Evolutionary conservation across 2,888 invertebrate species (phyloP), one percentile per base, ranked within the genome.

Genomic region (Drosophila hamatofila): DNA sequence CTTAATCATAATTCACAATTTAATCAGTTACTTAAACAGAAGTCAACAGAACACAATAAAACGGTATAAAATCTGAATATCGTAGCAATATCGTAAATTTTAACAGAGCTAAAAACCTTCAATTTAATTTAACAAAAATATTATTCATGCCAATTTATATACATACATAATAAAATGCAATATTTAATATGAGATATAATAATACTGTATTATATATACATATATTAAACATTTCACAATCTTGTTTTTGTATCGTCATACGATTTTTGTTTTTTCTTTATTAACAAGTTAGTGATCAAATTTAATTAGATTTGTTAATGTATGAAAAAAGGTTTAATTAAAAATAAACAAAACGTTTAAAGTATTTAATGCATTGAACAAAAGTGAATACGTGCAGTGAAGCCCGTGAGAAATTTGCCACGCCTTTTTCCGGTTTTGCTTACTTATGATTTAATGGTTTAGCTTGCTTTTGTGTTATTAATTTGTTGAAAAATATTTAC

Each of bases 181-280:
- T 14, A 6, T 3, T 49, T 7, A 18, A 30, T 30, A 18, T 14
- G 7, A 21, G 14, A 2, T 35, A 35, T 35, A 16, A 23, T 12
- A 33, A 33, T 16, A 4, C 12, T 12, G 21, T 33, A 16, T 18
- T 65, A n/a, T n/a, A n/a, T n/a, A n/a, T n/a, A n/a, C n/a, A n/a
- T n/a, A n/a, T 27, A 11, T 33, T 11, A 27, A 27, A 11, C 21
- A n/a, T 18, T 65, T 30, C 52, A 44, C 37, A 56, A 42, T 52
- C 21, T 41, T 65, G 18, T 66, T 21, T 62, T 63, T 33, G 49
- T 66, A 21, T 46, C 35, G 35, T 8, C 46, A 67, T 4, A 37
- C 25, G 54, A 49, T 66, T 46, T 46, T 23, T 73, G 44, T 41
- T 27, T 16, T 21, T n/a, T 21, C 49, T 39, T 51, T 33, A 14